Conservation (phyloP, 1,140 invertebrate species). For the Linepithema humile region DNA sequence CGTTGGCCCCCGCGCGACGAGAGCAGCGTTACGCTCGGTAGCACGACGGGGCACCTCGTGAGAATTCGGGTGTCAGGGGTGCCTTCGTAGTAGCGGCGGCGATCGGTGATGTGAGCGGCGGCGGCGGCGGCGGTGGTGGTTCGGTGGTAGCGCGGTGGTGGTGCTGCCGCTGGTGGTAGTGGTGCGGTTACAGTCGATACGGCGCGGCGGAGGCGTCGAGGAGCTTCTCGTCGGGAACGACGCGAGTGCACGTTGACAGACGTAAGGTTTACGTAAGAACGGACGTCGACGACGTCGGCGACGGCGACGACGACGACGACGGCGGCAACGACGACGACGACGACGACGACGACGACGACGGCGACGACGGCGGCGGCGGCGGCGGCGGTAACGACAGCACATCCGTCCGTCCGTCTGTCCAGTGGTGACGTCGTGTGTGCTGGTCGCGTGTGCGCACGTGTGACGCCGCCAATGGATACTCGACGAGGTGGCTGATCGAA, state of each 20-base stretch:
- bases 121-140: constrained; percentile 16
- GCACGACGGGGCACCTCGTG: constrained; percentile 44
- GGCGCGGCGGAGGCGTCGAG: constrained; percentile 43
- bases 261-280: constrained; percentile 69
- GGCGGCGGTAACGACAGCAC: not conserved
- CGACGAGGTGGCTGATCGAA: constrained; percentile 41
- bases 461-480: constrained; percentile 58
- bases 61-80: constrained; percentile 45
- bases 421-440: constrained; percentile 57
- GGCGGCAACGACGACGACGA: too few species aligned
- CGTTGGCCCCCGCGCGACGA: constrained; percentile 10
- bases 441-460: constrained; percentile 64
- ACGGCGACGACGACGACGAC: too few species aligned
- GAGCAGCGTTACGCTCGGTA: constrained; percentile 45
- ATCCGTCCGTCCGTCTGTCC: constrained; percentile 24
- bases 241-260: constrained; percentile 54
- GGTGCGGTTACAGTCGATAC: constrained; percentile 56
- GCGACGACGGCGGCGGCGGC: not conserved
- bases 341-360: too few species aligned
- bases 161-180: constrained; percentile 37
- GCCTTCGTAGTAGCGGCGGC: constrained; percentile 36
- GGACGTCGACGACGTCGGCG: too few species aligned
- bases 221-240: constrained; percentile 7
- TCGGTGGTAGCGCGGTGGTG: constrained; percentile 22
- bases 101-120: constrained; percentile 36